phyloP scores from a whole-genome alignment of 1,140 invertebrate genomes.

The Diabrotica virgifera region DNA sequence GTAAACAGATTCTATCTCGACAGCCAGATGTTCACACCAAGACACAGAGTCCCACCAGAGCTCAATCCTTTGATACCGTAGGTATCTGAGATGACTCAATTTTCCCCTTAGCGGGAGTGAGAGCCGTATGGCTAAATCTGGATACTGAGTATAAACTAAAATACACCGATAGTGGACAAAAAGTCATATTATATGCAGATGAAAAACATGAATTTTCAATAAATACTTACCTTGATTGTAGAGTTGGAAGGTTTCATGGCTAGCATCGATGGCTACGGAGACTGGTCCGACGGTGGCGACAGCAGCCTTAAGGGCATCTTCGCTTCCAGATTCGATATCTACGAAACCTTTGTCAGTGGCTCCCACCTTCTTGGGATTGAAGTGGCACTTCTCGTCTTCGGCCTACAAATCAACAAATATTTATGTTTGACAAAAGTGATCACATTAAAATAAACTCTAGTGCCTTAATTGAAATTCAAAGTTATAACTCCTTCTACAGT shows the following conservation, averaged over 20 bases:
- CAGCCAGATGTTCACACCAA: too few species aligned
- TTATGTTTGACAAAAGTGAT: neutral
- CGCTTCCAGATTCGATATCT: conserved; percentile 73
- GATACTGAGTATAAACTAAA: too few species aligned
- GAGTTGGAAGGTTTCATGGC: conserved; percentile 65
- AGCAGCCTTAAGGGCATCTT: conserved; percentile 70
- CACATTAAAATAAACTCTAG: neutral
- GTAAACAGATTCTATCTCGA: too few species aligned
- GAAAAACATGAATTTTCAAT: neutral
- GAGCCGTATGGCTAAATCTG: too few species aligned
- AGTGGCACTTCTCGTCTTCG: conserved; percentile 64
- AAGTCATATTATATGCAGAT: too few species aligned
- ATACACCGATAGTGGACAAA: too few species aligned
- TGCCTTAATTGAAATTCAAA: too few species aligned
- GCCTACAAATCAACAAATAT: conserved; percentile 44
- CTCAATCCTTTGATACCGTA: too few species aligned
- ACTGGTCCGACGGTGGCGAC: conserved; percentile 88
- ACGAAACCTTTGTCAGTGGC: conserved; percentile 82
- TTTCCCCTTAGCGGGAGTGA: too few species aligned
- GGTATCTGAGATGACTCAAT: too few species aligned
- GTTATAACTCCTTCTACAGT: too few species aligned
- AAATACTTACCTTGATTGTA: conserved; percentile 52
- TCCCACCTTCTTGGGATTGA: conserved; percentile 64
- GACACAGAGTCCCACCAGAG: too few species aligned
- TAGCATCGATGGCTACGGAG: conserved; percentile 92